Base-by-base conservation (phyloP, 2,113 vertebrate species). In the Jacana jacana region DNA sequence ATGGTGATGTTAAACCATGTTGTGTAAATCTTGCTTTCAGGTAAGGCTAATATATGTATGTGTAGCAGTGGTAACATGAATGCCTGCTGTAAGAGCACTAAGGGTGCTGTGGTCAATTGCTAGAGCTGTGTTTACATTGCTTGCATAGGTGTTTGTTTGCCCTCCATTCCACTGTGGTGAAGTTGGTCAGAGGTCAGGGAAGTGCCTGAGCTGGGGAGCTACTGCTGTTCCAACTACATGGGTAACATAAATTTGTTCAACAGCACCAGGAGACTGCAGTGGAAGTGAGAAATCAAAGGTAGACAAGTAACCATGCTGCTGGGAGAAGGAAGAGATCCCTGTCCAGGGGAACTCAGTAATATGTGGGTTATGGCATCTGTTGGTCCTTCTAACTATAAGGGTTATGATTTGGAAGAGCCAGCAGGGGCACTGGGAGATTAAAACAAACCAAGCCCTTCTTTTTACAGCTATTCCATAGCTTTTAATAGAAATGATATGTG, bases 41-140 rank as follows among this genome's bases (percentile, higher is more conserved):
- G 31, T 17, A 19, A 27, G 10, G 60, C 73, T 51, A 16, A 6
- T 15, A 1, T 2, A 37, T 70, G 35, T 2, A 37, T 70, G 35
- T 2, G 1, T 16, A 39, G 68, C 35, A 17, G 7, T 4, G 57
- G n/a, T 55, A 61, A 6, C 17, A 18, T 10, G 52, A 42, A 3
- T 1, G 4, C 10, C 0, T 4, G 4, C 40, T 88, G 1, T 8
- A 1, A 18, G 33, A 72, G 55, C 64, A 40, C 24, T 28, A 57
- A 68, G 57, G 66, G 48, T 48, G 46, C 57, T 35, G 2, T 57
- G 37, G 42, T 19, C 46, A 25, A 0, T 7, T 11, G 35, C 64
- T 78, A 27, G 24, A 14, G 44, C 42, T 6, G 20, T 8, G 44
- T n/a, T 70, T 46, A 30, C 46, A 40, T 42, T 35, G 37, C 33